Percentiles rank a stretch among this genome's conserved stretches.
Evolutionary conservation across 2,888 invertebrate species (phyloP).

Genomic region (Anoplius nigerrimus): DNA sequence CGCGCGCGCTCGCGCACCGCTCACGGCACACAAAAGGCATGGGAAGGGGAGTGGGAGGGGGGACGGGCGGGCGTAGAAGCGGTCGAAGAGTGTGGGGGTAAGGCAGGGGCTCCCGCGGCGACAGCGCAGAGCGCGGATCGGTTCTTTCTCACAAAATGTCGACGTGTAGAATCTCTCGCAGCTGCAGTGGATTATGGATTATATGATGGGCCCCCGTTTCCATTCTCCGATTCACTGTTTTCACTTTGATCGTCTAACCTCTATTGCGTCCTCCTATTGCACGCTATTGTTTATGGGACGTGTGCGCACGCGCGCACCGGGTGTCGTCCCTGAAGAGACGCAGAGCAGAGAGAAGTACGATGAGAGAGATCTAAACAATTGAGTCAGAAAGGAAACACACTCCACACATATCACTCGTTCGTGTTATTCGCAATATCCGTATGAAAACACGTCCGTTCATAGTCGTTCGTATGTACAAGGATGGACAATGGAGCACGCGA

Average conservation of each 20-base stretch:
- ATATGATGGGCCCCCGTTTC: slow-evolving; percentile 21
- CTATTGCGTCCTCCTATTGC: no score
- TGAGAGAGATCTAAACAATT: no score
- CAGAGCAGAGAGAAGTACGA: no score
- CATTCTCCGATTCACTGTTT: slow-evolving; percentile 31
- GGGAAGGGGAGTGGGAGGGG: slow-evolving; percentile 21
- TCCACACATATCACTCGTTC: slow-evolving; percentile 3
- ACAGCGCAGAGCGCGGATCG: slow-evolving; percentile 38
- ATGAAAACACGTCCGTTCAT: background rate
- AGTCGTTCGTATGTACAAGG: background rate
- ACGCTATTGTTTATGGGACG: no score
- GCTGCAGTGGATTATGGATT: slow-evolving; percentile 31
- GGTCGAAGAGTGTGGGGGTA: slow-evolving; percentile 30
- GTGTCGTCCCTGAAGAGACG: no score
- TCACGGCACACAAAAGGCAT: background rate
- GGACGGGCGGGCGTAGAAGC: slow-evolving; percentile 38
- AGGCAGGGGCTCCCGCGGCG: slow-evolving; percentile 55
- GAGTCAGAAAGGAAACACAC: slow-evolving; percentile 2
- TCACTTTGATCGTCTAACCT: slow-evolving; percentile 21
- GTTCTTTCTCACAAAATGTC: slow-evolving; percentile 41
- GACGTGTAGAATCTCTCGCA: slow-evolving; percentile 28
- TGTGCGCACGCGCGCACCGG: no score
- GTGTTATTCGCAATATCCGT: background rate
- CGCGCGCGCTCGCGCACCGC: slow-evolving; percentile 12
- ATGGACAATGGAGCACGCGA: background rate